Base-by-base conservation (phyloP, 2,797 vertebrate species). In the Silurus aristotelis region DNA sequence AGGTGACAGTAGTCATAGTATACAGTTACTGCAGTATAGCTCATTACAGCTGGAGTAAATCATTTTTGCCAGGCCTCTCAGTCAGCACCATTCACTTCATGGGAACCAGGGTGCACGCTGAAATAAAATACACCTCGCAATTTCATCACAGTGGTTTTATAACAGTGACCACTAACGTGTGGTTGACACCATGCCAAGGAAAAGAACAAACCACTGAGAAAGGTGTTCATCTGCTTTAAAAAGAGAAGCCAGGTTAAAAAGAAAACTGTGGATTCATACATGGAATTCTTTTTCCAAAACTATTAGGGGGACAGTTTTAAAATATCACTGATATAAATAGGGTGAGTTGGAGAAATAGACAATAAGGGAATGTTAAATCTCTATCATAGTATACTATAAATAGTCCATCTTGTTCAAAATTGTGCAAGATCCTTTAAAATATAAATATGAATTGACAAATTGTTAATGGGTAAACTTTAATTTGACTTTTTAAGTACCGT, bases 11-110 rank as follows among this genome's bases (percentile, higher is more conserved):
- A 86, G 79, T 83, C 83, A 64, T 63, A 52, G 77, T 84, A 75
- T 82, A 82, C 63, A 56, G 83, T 88, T 86, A 86, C 81, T 63
- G 73, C 75, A 87, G 81, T 70, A 76, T 85, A 87, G 83, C 83
- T 87, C 83, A 83, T 89, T 89, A 87, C 84, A 71, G 80, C 76
- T 68, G n/a, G 80, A 80, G 83, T 87, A 89, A 89, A 89, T 87
- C 85, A 88, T 86, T 84, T 83, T 67, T 82, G 85, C 70, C 81
- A 72, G 81, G 73, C 73, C 72, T 76, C 64, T 77, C 83, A 20
- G 48, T 81, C 82, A 79, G 84, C 79, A 80, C 80, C 84, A 27
- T 73, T 84, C 72, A 61, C 80, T 78, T 88, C 61, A 61, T 12
- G 61, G 64, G 72, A 83, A 85, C 79, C 84, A 72, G 83, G 68